Percentiles rank a stretch among this genome's conserved stretches.
phyloP scores from a whole-genome alignment of 1,140 invertebrate genomes.

The Eumaeus atala region DNA sequence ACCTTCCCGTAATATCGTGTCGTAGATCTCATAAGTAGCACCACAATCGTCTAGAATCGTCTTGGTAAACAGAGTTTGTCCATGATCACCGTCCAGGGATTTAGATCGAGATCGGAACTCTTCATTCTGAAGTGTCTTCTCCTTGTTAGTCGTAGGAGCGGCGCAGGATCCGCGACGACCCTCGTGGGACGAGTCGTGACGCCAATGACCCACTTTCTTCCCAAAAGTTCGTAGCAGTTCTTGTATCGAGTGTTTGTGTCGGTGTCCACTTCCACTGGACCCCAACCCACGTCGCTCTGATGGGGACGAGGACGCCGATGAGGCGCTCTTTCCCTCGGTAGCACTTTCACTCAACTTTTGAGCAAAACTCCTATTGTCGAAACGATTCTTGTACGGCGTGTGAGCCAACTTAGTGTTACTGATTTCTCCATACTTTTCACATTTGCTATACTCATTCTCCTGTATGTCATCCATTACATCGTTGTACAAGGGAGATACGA shows the following conservation, averaged over 20 bases:
- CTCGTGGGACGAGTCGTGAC: slow-evolving; percentile 74
- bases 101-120: slow-evolving; percentile 84
- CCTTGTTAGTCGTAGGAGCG: slow-evolving; percentile 57
- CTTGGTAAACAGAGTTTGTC: slow-evolving; percentile 47
- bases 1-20: slow-evolving; percentile 88
- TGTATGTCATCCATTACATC: slow-evolving; percentile 70
- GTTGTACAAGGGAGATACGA: slow-evolving; percentile 55
- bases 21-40: slow-evolving; percentile 86
- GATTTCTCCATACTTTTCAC: slow-evolving; percentile 69
- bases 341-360: slow-evolving; percentile 64
- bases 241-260: slow-evolving; percentile 80
- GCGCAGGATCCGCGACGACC: slow-evolving; percentile 75
- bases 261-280: slow-evolving; percentile 57
- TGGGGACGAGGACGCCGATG: slow-evolving; percentile 3
- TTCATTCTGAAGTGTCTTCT: slow-evolving; percentile 65
- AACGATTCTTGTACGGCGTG: slow-evolving; percentile 52
- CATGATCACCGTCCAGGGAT: slow-evolving; percentile 81
- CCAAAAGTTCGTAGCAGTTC: slow-evolving; percentile 83
- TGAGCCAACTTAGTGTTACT: slow-evolving; percentile 52
- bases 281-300: slow-evolving; percentile 46
- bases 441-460: slow-evolving; percentile 68
- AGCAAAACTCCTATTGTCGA: slow-evolving; percentile 75
- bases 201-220: slow-evolving; percentile 79
- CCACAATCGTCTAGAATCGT: slow-evolving; percentile 80
- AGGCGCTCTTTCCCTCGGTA: slow-evolving; percentile 29